phyloP scores from a whole-genome alignment of 2,113 vertebrate genomes.

The Paramormyrops kingsleyae region DNA sequence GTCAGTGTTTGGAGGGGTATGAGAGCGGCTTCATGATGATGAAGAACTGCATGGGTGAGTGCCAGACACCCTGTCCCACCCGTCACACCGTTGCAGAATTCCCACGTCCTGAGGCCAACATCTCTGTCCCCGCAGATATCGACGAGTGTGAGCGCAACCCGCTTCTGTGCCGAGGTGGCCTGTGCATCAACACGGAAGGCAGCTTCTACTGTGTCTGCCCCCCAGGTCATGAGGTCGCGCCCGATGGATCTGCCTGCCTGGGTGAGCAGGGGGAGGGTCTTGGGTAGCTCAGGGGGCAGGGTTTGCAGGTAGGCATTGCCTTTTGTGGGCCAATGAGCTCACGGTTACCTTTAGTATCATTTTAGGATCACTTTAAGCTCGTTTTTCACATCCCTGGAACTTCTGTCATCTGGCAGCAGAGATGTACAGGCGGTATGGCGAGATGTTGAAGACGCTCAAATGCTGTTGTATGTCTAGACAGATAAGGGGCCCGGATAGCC shows the following conservation, averaged over 20 bases:
- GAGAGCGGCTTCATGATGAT: conserved; percentile 98
- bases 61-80: not conserved
- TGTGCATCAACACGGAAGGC: conserved; percentile 87
- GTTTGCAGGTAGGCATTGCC: not conserved
- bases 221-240: conserved; percentile 79
- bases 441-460: not conserved
- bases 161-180: conserved; percentile 81
- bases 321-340: not conserved
- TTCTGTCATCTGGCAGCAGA: not conserved
- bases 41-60: conserved; percentile 76
- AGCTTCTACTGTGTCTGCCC: conserved; percentile 88
- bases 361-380: not conserved
- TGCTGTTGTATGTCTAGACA: not conserved
- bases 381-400: not conserved
- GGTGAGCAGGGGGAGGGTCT: conserved; percentile 61
- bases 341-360: not conserved
- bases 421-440: not conserved
- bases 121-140: conserved; percentile 65
- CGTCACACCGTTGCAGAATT: not conserved
- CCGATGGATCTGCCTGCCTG: conserved; percentile 80
- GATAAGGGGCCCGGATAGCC: not conserved
- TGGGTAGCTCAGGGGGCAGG: not conserved
- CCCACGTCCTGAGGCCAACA: not conserved
- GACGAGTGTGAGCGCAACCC: conserved; percentile 89
- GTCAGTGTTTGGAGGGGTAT: conserved; percentile 65